Conservation (phyloP, 2,113 vertebrate genomes). For the Odontophorus gujanensis region DNA sequence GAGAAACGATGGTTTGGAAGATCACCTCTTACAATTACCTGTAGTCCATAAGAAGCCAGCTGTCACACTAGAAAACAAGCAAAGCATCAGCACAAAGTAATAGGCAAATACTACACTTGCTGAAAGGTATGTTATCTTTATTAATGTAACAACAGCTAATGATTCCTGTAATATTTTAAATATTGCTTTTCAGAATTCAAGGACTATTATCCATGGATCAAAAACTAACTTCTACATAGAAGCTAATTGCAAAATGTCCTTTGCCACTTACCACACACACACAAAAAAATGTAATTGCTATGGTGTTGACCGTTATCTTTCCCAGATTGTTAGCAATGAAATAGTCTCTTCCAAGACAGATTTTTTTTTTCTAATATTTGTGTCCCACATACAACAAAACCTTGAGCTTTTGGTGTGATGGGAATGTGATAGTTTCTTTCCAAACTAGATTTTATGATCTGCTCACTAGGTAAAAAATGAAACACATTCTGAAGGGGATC, state of each 20-base stretch:
- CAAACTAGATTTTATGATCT: not conserved
- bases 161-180: not conserved
- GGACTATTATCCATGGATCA: not conserved
- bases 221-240: not conserved
- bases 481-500: not conserved
- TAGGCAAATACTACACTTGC: too few relatives aligned
- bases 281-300: not conserved
- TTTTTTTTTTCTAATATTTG: not conserved
- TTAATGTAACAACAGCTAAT: not conserved
- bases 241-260: not conserved
- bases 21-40: not conserved
- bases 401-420: not conserved
- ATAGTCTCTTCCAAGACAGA: not conserved
- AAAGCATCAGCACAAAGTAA: not conserved
- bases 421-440: not conserved
- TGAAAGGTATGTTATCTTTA: not conserved
- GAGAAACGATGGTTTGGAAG: not conserved
- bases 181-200: not conserved
- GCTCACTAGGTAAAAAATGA: not conserved
- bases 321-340: not conserved
- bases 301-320: not conserved
- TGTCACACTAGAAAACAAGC: not conserved
- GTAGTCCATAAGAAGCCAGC: not conserved
- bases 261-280: not conserved
- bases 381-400: not conserved